A percentile compares a stretch with the other conserved stretches of the same genome.
Evolutionary conservation across 2,113 vertebrate genomes (phyloP).

Genomic region (Rhinichthys klamathensis): DNA sequence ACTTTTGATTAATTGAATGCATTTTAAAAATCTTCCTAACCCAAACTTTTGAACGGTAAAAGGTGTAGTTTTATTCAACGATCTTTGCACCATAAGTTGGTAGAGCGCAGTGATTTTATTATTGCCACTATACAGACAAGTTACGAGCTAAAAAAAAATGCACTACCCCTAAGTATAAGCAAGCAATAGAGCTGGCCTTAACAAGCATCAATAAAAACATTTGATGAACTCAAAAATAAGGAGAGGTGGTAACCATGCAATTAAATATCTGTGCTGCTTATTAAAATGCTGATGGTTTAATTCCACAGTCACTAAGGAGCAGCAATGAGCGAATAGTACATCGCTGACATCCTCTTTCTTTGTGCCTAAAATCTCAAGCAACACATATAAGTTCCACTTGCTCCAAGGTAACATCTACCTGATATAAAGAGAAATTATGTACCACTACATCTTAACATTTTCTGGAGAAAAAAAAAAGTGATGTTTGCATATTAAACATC

Average conservation of each 20-base stretch:
- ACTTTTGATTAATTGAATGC: too few species aligned
- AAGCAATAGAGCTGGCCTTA: neutral
- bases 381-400: neutral
- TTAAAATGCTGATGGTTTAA: slow-evolving; percentile 26
- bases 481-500: neutral
- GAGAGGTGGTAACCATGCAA: neutral
- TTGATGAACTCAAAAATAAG: neutral
- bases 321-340: neutral
- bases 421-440: neutral
- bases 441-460: neutral
- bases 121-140: neutral
- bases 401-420: neutral
- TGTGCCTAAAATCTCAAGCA: neutral
- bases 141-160: neutral
- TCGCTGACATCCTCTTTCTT: neutral
- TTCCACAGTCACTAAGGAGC: neutral
- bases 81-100: too few species aligned
- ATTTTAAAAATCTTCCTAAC: too few species aligned
- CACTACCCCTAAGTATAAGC: neutral
- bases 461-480: neutral
- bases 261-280: neutral
- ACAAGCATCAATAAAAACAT: slow-evolving; percentile 3
- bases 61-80: too few species aligned
- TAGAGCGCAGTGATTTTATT: neutral
- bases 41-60: too few species aligned